Percentiles rank a stretch among this genome's conserved stretches.
Conservation (phyloP, 1,140 invertebrate genomes). For the Drosophila subobscura region DNA sequence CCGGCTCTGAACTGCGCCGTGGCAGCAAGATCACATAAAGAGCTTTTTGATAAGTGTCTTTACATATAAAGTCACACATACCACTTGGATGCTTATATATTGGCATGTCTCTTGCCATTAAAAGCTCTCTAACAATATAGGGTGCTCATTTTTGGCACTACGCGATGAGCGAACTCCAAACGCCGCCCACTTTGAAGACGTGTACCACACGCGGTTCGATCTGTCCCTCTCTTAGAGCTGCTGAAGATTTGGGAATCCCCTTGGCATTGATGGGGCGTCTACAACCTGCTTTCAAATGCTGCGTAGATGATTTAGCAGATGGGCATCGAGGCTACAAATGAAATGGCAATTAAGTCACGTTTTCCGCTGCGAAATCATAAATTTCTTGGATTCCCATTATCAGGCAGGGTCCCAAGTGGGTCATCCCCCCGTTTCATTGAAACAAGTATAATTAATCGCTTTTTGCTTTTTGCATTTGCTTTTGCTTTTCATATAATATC, state of each 20-base stretch:
- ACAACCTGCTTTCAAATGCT: background rate
- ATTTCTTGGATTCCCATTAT: slow-evolving; percentile 10
- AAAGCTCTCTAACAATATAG: slow-evolving; percentile 27
- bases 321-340: background rate
- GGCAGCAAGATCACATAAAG: slow-evolving; percentile 6
- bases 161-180: slow-evolving; percentile 18
- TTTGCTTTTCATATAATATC: slow-evolving; percentile 58
- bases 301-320: background rate
- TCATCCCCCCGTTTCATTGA: slow-evolving; percentile 2
- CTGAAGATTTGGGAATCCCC: slow-evolving; percentile 35
- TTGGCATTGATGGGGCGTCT: slow-evolving; percentile 19
- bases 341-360: slow-evolving; percentile 18
- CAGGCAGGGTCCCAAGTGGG: background rate
- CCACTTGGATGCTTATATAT: background rate
- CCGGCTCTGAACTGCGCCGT: slow-evolving; percentile 29
- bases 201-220: background rate
- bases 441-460: slow-evolving; percentile 11
- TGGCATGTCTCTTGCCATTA: background rate
- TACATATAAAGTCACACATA: slow-evolving; percentile 8
- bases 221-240: background rate
- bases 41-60: slow-evolving; percentile 30
- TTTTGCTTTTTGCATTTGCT: slow-evolving; percentile 18
- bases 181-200: slow-evolving; percentile 20
- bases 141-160: slow-evolving; percentile 7
- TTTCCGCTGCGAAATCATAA: background rate